Conservation (phyloP, 2,888 invertebrate species). For the Drosophila nigritarsus region DNA sequence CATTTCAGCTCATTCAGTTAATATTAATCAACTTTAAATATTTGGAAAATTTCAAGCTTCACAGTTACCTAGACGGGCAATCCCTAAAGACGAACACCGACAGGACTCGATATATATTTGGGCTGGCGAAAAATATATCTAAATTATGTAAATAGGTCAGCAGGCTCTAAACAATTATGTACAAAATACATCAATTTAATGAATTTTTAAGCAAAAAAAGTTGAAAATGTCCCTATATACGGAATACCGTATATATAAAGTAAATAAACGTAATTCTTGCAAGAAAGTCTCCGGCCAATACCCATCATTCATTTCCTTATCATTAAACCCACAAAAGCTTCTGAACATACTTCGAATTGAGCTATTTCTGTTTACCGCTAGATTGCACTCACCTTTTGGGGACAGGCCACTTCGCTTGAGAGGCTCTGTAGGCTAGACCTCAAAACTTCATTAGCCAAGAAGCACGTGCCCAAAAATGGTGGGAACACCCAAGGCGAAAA, state of each 20-base stretch:
- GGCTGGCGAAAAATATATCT: not conserved
- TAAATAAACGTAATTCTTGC: not conserved
- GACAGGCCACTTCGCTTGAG: slow-evolving; percentile 18
- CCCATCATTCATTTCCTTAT: slow-evolving; percentile 50
- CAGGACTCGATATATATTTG: not conserved
- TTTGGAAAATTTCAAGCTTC: not conserved
- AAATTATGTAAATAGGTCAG: not conserved
- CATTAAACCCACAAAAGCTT: slow-evolving; percentile 50
- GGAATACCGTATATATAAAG: not conserved
- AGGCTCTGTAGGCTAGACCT: slow-evolving; percentile 46
- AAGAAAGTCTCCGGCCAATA: not conserved
- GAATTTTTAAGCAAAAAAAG: not conserved
- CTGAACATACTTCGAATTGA: slow-evolving; percentile 54
- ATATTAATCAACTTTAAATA: not conserved
- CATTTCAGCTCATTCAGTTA: not conserved
- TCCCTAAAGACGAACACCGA: not conserved
- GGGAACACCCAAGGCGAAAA: slow-evolving; percentile 48
- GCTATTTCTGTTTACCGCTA: slow-evolving; percentile 62
- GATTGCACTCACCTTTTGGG: slow-evolving; percentile 57
- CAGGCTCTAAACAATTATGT: not conserved
- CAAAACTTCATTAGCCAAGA: slow-evolving; percentile 78
- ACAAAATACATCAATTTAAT: not conserved
- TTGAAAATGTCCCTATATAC: not conserved
- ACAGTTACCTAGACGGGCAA: not conserved
- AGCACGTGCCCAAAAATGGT: slow-evolving; percentile 69